Base-by-base conservation (phyloP, 64 coral and sea anemone species). In the Acropora yongei region DNA sequence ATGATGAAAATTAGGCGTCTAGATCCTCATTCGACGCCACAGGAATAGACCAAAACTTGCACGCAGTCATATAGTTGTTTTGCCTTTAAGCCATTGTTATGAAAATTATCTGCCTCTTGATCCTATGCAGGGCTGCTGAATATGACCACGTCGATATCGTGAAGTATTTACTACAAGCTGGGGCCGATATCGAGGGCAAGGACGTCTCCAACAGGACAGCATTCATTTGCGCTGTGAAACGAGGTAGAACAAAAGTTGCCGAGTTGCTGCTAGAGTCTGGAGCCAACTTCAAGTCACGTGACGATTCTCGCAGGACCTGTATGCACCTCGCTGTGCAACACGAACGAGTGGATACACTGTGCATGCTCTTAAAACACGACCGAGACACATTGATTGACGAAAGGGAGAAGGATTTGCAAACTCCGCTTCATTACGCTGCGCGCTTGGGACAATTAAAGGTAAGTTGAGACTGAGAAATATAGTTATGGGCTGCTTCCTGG, bases 301-400 rank as follows among this genome's bases (percentile, higher is more conserved):
- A 80, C 17, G 90, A 93, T 0, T 93, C 95, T 20, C 82, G 90
- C 12, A 84, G 85, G 69, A 79, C 87, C 41, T 90, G 91, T 39
- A 81, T 96, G 2, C 95, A 96, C 63, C 78, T 96, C 46, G 95
- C 95, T 0, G 91, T 96, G 8, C 75, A 90, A 10, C 60, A 75
- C 81, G 65, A 93, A 18, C 87, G 89, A 46, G 42, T 80, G 53
- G 81, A 87, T 42, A 86, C 87, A 39, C 44, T 87, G 66, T 86
- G 74, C 74, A 80, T 96, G 81, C 80, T 96, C 18, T 53, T 89
- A 14, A 49, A 86, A 19, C 47, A 49, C 3, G 75, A 84, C 63
- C 79, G 84, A 18, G 72, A n/a, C 6, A 41, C 78, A 49, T 18
- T 87, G 10, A 69, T 90, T 30, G 67, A 96, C 42, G 78, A 49